A percentile compares a stretch with the other conserved stretches of the same genome.
Evolutionary conservation across 2,888 invertebrate genomes (phyloP).

Genomic region (Seira musarum): DNA sequence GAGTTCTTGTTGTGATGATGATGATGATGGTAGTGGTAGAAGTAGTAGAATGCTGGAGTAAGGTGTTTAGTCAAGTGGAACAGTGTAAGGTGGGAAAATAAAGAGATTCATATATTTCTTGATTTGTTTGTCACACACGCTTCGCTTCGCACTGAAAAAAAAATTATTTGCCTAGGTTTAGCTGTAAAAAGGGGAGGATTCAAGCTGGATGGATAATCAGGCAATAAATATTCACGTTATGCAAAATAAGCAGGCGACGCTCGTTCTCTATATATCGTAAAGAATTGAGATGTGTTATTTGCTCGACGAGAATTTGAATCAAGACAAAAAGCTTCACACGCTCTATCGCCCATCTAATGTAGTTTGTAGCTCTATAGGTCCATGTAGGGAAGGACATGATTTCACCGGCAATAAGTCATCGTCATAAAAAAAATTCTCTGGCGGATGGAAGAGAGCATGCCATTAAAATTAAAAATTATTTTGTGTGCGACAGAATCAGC

Average conservation of each 20-base stretch:
- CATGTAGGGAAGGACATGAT: no score
- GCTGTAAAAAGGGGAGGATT: slow-evolving; percentile 13
- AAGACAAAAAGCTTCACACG: slow-evolving; percentile 34
- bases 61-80: slow-evolving; percentile 39
- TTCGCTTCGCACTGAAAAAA: slow-evolving; percentile 10
- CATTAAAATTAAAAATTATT: slow-evolving; percentile 29
- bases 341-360: slow-evolving; percentile 47
- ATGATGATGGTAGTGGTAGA: no score
- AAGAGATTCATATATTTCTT: slow-evolving; percentile 66
- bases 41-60: no score
- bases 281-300: slow-evolving; percentile 56
- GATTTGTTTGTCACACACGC: slow-evolving; percentile 64
- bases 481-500: not conserved
- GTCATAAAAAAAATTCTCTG: slow-evolving; percentile 5
- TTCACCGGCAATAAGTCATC: slow-evolving; percentile 9
- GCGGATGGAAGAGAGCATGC: not conserved
- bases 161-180: not conserved
- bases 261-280: slow-evolving; percentile 44
- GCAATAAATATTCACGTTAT: slow-evolving; percentile 70
- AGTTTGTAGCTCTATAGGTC: not conserved
- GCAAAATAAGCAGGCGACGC: slow-evolving; percentile 61
- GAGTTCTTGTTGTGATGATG: not conserved
- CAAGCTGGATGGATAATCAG: slow-evolving; percentile 67
- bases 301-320: not conserved
- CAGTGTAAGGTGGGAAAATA: slow-evolving; percentile 53